These are phyloP conservation scores for Drosophila neonasuta DNA, from an alignment of 2,888 invertebrate species.

Conservation along the genomic window DNA sequence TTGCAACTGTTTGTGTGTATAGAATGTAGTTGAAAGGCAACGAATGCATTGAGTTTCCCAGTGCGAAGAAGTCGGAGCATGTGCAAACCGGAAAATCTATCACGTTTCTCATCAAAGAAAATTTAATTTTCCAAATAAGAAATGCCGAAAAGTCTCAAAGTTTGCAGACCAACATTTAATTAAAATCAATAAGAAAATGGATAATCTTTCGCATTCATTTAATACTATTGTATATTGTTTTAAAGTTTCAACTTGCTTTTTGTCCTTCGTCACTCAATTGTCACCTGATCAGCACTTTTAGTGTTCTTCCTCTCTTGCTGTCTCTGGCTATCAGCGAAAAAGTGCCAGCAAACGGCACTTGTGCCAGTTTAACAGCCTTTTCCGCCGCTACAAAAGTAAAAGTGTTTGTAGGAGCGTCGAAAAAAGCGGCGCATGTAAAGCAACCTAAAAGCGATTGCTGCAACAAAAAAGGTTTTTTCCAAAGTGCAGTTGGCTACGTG, in stretches of 20 bases:
- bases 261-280: slow-evolving; percentile 24
- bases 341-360: slow-evolving; percentile 37
- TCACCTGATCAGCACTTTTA: slow-evolving; percentile 23
- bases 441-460: slow-evolving; percentile 28
- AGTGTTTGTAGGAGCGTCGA: slow-evolving; percentile 14
- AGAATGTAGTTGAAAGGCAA: background rate
- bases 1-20: slow-evolving; percentile 2
- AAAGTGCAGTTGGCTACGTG: slow-evolving; percentile 59
- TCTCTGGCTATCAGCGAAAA: slow-evolving; percentile 16
- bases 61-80: background rate
- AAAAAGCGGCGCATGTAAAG: slow-evolving; percentile 38
- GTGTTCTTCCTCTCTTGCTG: background rate
- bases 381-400: slow-evolving; percentile 30
- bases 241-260: background rate
- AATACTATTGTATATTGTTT: background rate
- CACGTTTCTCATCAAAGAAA: slow-evolving; percentile 23
- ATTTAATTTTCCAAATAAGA: slow-evolving; percentile 4
- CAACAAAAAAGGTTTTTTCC: slow-evolving; percentile 40
- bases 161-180: background rate
- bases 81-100: slow-evolving; percentile 13
- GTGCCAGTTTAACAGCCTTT: slow-evolving; percentile 49
- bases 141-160: background rate
- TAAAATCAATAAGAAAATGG: background rate
- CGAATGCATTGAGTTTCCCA: slow-evolving; percentile 13
- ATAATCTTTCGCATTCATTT: background rate